phyloP scores from a whole-genome alignment of 2,888 invertebrate species.

The Zhengitettix transpicula region DNA sequence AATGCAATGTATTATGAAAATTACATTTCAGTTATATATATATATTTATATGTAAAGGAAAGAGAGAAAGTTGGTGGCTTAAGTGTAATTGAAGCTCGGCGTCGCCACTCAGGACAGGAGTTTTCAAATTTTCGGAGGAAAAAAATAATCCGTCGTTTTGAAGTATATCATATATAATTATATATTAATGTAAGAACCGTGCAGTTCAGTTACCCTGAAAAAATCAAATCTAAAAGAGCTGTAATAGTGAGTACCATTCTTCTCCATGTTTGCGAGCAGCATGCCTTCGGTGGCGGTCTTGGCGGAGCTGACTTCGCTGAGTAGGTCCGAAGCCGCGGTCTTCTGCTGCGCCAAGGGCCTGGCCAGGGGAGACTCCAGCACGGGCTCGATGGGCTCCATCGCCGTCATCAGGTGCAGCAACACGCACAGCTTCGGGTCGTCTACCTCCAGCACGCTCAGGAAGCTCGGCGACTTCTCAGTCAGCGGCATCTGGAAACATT shows the following conservation, averaged over 20 bases:
- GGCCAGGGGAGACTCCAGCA: slow-evolving; percentile 67
- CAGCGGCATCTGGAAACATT: slow-evolving; percentile 36
- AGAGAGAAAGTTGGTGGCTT: no score
- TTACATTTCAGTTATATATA: no score
- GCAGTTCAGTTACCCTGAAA: no score
- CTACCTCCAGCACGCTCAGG: slow-evolving; percentile 62
- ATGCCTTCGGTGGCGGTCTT: slow-evolving; percentile 66
- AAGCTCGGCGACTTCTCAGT: slow-evolving; percentile 37
- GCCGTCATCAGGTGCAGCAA: slow-evolving; percentile 81
- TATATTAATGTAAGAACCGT: no score
- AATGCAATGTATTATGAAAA: no score
- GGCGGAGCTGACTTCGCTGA: slow-evolving; percentile 55
- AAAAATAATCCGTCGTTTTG: no score
- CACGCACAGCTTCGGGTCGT: slow-evolving; percentile 78
- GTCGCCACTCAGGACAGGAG: no score
- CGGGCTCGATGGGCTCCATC: slow-evolving; percentile 67
- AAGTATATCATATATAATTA: no score
- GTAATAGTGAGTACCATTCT: slow-evolving; percentile 36
- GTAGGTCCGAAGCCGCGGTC: slow-evolving; percentile 56
- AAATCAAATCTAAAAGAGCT: no score
- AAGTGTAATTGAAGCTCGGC: no score
- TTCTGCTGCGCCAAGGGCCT: slow-evolving; percentile 65
- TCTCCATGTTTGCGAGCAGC: slow-evolving; percentile 79
- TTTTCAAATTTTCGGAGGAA: no score
- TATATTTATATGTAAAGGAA: no score